These are phyloP conservation scores for Eriosoma lanigerum DNA, from an alignment of 1,140 invertebrate species.

Conservation along the genomic window DNA sequence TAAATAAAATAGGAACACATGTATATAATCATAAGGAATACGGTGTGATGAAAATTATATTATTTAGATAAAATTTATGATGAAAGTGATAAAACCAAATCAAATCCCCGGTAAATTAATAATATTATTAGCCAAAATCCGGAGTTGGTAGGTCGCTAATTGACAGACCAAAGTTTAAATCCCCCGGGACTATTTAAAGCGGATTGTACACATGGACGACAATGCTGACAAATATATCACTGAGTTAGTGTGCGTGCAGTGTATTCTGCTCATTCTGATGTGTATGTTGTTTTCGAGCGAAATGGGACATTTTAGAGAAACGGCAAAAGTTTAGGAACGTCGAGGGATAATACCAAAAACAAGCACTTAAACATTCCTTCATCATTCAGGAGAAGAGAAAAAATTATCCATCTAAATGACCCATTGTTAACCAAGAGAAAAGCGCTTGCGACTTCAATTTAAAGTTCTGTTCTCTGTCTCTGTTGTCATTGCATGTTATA, in stretches of 20 bases:
- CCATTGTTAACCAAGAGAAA: conserved; percentile 27
- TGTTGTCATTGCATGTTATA: not conserved
- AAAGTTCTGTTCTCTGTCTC: conserved; percentile 8
- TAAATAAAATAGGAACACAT: too few relatives aligned
- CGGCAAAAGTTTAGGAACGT: conserved; percentile 33
- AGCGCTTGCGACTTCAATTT: not conserved
- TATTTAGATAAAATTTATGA: too few relatives aligned
- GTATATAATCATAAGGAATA: too few relatives aligned
- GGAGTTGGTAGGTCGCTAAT: not conserved
- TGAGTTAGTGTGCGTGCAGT: not conserved
- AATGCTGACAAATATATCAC: conserved; percentile 42
- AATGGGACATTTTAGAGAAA: conserved; percentile 37
- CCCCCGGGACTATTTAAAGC: conserved; percentile 24
- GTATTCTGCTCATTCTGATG: not conserved
- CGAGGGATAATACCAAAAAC: conserved; percentile 22
- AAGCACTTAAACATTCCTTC: conserved; percentile 26
- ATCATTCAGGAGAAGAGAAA: not conserved
- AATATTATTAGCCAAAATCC: not conserved
- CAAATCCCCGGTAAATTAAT: not conserved
- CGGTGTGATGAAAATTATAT: too few relatives aligned
- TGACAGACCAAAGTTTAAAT: conserved; percentile 24
- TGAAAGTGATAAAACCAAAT: not conserved
- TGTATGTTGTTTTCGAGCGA: conserved; percentile 5
- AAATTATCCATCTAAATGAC: conserved; percentile 13
- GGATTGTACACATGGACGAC: conserved; percentile 28